Percentiles rank a stretch among this genome's conserved stretches.
Evolutionary conservation across 2,888 invertebrate species (phyloP).

Genomic region (Aricia artaxerxes): DNA sequence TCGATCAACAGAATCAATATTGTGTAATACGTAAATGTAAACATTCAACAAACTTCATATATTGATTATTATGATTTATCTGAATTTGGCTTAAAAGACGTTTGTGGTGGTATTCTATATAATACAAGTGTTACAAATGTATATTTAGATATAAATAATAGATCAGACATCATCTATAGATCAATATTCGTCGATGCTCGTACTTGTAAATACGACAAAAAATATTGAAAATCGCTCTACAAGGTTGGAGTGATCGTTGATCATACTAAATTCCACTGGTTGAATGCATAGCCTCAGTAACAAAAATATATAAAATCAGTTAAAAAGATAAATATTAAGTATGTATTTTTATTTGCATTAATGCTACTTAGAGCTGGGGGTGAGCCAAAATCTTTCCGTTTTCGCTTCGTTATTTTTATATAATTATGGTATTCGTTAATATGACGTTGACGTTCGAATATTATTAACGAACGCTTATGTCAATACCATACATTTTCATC

Average conservation of each 20-base stretch:
- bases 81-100: conserved; percentile 62
- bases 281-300: not conserved
- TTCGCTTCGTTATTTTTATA: no score
- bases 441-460: no score
- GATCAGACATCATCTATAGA: conserved; percentile 49
- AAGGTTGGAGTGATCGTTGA: not conserved
- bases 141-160: conserved; percentile 46
- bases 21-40: conserved; percentile 3
- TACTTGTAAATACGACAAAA: conserved; percentile 42
- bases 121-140: conserved; percentile 64
- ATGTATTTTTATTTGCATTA: not conserved
- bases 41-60: conserved; percentile 32
- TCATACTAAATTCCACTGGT: not conserved
- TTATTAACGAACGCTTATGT: no score
- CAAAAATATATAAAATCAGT: not conserved
- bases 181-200: conserved; percentile 38
- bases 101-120: conserved; percentile 57
- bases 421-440: no score
- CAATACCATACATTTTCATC: no score
- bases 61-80: conserved; percentile 36
- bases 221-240: conserved; percentile 32
- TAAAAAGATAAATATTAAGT: conserved; percentile 30
- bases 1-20: not conserved
- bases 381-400: no score
- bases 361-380: not conserved